phyloP scores from a whole-genome alignment of 1,140 invertebrate species.

The Penaeus japonicus region DNA sequence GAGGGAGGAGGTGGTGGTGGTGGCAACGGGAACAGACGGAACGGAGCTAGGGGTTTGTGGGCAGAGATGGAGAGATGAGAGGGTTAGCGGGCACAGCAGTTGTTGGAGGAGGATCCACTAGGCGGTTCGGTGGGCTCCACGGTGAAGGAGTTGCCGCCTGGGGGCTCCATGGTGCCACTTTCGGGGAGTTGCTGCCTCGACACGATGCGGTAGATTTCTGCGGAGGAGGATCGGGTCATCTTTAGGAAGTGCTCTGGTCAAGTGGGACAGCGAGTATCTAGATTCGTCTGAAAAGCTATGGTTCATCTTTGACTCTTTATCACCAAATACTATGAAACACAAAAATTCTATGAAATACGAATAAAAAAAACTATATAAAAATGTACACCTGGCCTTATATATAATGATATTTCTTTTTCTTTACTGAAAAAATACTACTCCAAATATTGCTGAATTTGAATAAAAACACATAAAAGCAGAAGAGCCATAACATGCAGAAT shows the following conservation, averaged over 20 bases:
- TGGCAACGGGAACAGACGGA: neutral
- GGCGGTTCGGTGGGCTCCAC: constrained; percentile 61
- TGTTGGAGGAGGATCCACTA: constrained; percentile 60
- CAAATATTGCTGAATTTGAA: too few relatives aligned
- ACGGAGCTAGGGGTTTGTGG: neutral
- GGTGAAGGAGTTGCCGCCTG: constrained; percentile 52
- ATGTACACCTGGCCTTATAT: too few relatives aligned
- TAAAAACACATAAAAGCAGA: too few relatives aligned
- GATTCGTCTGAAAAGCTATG: neutral
- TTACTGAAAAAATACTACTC: too few relatives aligned
- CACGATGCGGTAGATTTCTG: constrained; percentile 73
- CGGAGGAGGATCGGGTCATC: constrained; percentile 41
- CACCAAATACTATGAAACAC: too few relatives aligned
- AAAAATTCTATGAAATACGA: too few relatives aligned
- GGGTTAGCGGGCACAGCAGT: constrained; percentile 55
- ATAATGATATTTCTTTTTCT: too few relatives aligned
- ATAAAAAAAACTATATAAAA: too few relatives aligned
- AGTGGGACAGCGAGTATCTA: neutral
- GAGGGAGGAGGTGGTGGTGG: neutral
- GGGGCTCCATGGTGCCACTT: constrained; percentile 66
- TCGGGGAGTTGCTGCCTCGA: constrained; percentile 71
- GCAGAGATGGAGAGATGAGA: neutral
- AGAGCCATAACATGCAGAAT: too few relatives aligned
- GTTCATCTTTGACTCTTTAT: neutral
- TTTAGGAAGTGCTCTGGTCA: neutral